A percentile compares a stretch with the other conserved stretches of the same genome.
These are phyloP conservation scores for Eriocheir sinensis DNA, from an alignment of 1,140 invertebrate genomes.

Conservation along the genomic window DNA sequence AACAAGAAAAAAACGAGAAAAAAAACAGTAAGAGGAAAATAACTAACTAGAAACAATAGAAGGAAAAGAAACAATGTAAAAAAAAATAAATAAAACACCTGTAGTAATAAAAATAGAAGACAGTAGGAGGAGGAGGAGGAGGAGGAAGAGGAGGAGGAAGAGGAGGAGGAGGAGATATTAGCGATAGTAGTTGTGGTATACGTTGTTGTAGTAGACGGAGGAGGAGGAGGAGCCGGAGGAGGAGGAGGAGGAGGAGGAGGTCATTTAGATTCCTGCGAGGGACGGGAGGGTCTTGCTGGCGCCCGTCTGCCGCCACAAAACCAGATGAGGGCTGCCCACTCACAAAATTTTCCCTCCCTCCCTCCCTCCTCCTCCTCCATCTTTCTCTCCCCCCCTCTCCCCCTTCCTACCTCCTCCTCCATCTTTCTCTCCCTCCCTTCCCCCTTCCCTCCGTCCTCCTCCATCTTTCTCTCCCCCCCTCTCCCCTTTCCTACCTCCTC, in stretches of 20 bases:
- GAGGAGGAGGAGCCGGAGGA: not conserved
- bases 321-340: not conserved
- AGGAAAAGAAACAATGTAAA: too few relatives aligned
- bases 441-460: not conserved
- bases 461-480: not conserved
- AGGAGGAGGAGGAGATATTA: too few relatives aligned
- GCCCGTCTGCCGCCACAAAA: not conserved
- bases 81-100: too few relatives aligned
- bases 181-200: too few relatives aligned
- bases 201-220: too few relatives aligned
- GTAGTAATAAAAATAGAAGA: too few relatives aligned
- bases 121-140: too few relatives aligned
- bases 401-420: not conserved
- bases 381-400: not conserved
- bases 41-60: too few relatives aligned
- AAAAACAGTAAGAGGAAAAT: too few relatives aligned
- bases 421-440: not conserved
- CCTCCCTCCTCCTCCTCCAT: not conserved
- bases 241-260: not conserved
- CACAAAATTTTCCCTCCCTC: not conserved
- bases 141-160: too few relatives aligned
- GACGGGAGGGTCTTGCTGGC: not conserved
- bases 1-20: too few relatives aligned
- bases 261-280: not conserved
- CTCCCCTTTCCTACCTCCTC: not conserved